Percentiles rank a stretch among this genome's conserved stretches.
Evolutionary conservation across 2,888 invertebrate genomes (phyloP).

Genomic region (Leucozona laternaria): DNA sequence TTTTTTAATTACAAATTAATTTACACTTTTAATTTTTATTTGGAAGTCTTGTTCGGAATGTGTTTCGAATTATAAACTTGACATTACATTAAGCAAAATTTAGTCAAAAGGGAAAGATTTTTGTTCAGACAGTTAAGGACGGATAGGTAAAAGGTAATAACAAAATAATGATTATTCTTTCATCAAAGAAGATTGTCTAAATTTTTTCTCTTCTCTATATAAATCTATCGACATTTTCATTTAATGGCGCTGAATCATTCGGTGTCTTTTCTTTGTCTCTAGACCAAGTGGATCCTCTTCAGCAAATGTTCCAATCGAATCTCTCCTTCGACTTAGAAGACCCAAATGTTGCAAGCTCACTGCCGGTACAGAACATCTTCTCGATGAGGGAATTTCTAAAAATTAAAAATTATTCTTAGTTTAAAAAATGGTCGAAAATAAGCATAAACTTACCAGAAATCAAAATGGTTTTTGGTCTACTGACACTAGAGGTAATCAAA

Average conservation of each 20-base stretch:
- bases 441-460: conserved; percentile 51
- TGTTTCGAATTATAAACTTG: not conserved
- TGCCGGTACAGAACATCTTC: conserved; percentile 67
- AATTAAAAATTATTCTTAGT: not conserved
- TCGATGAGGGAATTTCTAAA: conserved; percentile 54
- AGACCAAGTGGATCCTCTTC: conserved; percentile 63
- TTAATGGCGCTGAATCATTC: conserved; percentile 73
- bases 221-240: not conserved
- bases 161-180: not conserved
- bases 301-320: conserved; percentile 52
- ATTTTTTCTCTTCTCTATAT: not conserved
- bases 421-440: not conserved
- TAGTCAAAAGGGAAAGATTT: not conserved
- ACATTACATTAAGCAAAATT: not conserved
- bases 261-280: conserved; percentile 63
- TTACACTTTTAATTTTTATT: not conserved
- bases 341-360: conserved; percentile 59
- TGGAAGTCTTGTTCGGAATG: conserved; percentile 10
- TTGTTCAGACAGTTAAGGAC: conserved; percentile 17
- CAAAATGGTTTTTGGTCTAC: conserved; percentile 49
- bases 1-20: not conserved
- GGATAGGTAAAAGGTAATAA: no score
- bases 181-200: not conserved
- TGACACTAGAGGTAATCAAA: conserved; percentile 41
- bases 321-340: conserved; percentile 50